phyloP scores from a whole-genome alignment of 2,797 vertebrate species.

The Carapus acus region DNA sequence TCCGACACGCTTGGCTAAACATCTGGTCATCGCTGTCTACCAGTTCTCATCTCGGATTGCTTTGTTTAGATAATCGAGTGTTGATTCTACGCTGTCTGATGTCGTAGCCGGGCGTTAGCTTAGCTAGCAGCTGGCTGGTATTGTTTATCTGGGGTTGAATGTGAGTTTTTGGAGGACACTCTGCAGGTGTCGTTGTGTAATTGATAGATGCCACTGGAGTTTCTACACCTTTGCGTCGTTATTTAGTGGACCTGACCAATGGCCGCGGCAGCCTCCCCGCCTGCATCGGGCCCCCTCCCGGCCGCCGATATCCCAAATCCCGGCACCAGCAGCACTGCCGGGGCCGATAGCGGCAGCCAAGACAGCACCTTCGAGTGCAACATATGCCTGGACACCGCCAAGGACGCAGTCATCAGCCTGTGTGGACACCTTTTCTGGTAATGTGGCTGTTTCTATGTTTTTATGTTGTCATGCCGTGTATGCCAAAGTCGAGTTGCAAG shows the following conservation, averaged over 20 bases:
- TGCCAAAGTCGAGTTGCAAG: too few species aligned
- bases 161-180: background rate
- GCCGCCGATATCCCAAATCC: slow-evolving; percentile 66
- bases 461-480: too few species aligned
- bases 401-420: slow-evolving; percentile 97
- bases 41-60: too few species aligned
- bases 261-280: slow-evolving; percentile 68
- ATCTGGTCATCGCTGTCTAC: too few species aligned
- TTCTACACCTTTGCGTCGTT: background rate
- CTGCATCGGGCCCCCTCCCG: slow-evolving; percentile 51
- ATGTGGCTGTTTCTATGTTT: background rate
- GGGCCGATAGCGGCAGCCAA: slow-evolving; percentile 79
- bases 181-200: slow-evolving; percentile 23
- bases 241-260: slow-evolving; percentile 47
- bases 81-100: too few species aligned
- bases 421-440: slow-evolving; percentile 99
- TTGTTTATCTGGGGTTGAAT: background rate
- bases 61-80: too few species aligned
- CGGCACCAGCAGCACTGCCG: slow-evolving; percentile 73
- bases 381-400: slow-evolving; percentile 96
- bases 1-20: too few species aligned
- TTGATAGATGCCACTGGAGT: slow-evolving; percentile 14
- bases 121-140: slow-evolving; percentile 10
- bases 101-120: slow-evolving; percentile 10
- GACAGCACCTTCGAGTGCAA: slow-evolving; percentile 99